Base-by-base conservation (phyloP, 2,888 invertebrate species). In the Allolobophora icterica region DNA sequence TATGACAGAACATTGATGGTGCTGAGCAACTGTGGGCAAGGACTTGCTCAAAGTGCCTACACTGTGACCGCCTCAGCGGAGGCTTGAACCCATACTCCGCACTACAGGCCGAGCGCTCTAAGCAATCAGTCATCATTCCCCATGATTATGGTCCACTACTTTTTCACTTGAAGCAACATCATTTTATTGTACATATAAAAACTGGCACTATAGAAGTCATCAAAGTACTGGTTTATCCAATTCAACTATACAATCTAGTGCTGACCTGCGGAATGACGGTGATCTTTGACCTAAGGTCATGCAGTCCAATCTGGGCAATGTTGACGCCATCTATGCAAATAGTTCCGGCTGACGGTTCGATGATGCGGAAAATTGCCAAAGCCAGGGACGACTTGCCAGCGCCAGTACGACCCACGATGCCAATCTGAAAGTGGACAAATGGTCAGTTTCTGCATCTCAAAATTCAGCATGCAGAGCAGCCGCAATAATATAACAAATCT, bases 251-350 rank as follows among this genome's bases (percentile, higher is more conserved):
- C 87, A 35, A 30, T 87, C 35, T 35, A 38, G 34, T 17, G 35
- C 87, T 33, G 92, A 95, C 95, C 94, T 96, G 95, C 30, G 95
- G 95, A 35, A 96, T 94, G 92, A 96, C 95, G 84, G 95, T 95
- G n/a, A 96, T 92, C 89, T 94, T 94, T 15, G 94, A 94, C 42
- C 96, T 92, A 13, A 96, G 94, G 91, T 95, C 94, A 92, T 95
- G 95, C 30, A 95, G 93, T 3, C 94, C 94, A 13, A 94, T 92
- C 35, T 93, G 93, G 21, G 93, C 91, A 52, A 95, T 94, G 84
- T 93, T 92, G n/a, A 93, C 91, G 21, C 94, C 94, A 92, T 95
- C 95, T 71, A 95, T 94, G 17, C 92, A 89, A 42, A 95, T 94
- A 35, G 91, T 91, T 17, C 95, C 95, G 13, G 93, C 93, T 19